Base-by-base conservation (phyloP, 1,140 invertebrate genomes). In the Drosophila aff. region DNA sequence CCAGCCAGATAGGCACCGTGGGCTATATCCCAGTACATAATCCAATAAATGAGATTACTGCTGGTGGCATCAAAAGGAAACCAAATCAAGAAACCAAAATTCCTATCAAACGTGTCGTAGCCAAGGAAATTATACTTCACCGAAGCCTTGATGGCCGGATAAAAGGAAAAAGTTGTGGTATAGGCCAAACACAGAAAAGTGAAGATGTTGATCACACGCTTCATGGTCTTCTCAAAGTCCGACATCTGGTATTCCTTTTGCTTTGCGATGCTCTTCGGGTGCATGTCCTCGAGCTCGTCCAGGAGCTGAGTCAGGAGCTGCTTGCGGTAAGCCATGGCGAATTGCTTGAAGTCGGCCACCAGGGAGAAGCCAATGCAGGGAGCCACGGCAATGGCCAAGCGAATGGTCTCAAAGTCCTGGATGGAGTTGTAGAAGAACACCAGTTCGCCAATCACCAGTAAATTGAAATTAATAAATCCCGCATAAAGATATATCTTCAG, bases 351-450 rank as follows among this genome's bases (percentile, higher is more conserved):
- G 28, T 92, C 87, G 6, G 91, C 41, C 4, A 92, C 87, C 59
- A 92, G 50, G 0, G 91, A 92, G 72, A 92, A 92, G 1, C 91
- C 91, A 58, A 92, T 92, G 57, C 87, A 92, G 0, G 91, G 91
- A 8, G 86, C 91, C n/a, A 92, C 91, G 3, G 86, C 91, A 36
- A 91, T 89, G 28, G 91, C 91, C 67, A 81, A 21, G 2, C 81
- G 74, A 15, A 91, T 61, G 11, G 91, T 92, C 21, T 83, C 82
- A 43, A 65, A 89, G 36, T 76, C 71, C 65, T 85, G 83, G 15
- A 92, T 23, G 1, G 86, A 79, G 0, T 85, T 91, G 43, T 73
- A 77, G 65, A 92, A 92, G 47, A 75, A 89, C 0, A 92, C 64
- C 33, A 92, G 33, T 13, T 92, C 91, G 2, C 83, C 91, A 6